Evolutionary conservation across 2,113 vertebrate genomes (phyloP), one percentile per base, ranked within the genome.

Genomic region (Microcebus griseorufus): DNA sequence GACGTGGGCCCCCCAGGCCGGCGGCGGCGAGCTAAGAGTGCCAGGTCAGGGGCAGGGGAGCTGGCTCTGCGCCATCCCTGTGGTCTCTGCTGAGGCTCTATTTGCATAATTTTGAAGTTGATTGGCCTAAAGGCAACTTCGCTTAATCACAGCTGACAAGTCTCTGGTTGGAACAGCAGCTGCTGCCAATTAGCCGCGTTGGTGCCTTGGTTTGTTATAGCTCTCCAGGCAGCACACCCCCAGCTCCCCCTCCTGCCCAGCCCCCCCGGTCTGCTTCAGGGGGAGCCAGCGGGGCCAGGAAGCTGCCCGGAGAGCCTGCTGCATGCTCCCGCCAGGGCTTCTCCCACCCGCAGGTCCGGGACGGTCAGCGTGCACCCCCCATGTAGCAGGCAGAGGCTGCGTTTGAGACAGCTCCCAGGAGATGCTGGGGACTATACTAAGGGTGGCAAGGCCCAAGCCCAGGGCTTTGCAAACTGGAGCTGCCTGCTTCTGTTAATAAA

Each of bases 31-130:
- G 14, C 11, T 12, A 2, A 9, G 75, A 6, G 55, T 7, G 87
- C 84, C 83, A 1, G 84, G 72, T 69, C 2, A n/a, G 7, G 32
- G 1, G 25, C 0, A 7, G 8, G 79, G 64, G 53, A 48, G 53
- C 14, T 0, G 12, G 48, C 96, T 25, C 6, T 0, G 17, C 23
- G 5, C 91, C 12, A 0, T 27, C 84, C 42, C 85, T 80, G 73
- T 64, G 75, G 75, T 78, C 94, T 80, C 79, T 2, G 14, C 5
- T 20, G 78, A 0, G 0, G 92, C 42, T 62, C 45, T 14, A 88
- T 97, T 97, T 95, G 96, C 97, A 96, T 95, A 79, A 97, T 95
- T 96, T 86, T 88, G 96, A 96, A 96, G 85, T 64, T 91, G 97
- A 96, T 96, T 96, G 93, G 98, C 97, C 97, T 83, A 12, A 91